Base-by-base conservation (phyloP, 1,140 invertebrate genomes). In the Calosoma granatense region DNA sequence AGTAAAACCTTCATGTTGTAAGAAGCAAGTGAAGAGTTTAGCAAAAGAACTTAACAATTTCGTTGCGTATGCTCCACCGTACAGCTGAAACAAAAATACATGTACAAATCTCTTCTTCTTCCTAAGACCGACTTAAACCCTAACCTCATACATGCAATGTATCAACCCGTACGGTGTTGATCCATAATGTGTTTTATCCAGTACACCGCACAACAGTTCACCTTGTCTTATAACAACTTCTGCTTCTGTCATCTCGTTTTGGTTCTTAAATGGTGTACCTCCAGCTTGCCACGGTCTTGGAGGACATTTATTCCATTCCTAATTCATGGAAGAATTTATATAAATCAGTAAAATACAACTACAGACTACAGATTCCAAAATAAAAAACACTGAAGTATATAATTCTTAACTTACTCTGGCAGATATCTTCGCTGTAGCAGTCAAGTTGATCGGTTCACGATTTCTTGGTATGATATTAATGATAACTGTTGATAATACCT, bases 141-240 rank as follows among this genome's bases (percentile, higher is more conserved):
- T 52, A 67, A 81, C 81, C 75, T 97, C 94, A 74, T 89, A 95
- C 71, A 94, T 85, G 61, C 88, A 88, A 69, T 98, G 95, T 15
- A 97, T 82, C 11, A 99, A 78, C 64, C 96, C 91, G 73, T 90
- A 97, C 2, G 89, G 84, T 0, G 95, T 95, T 0, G 95, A 86
- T 17, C 97, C 97, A 73, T 93, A 95, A 68, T 98, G 95, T 22
- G 85, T 88, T 74, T 99, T 99, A 73, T 99, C 97, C 30, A 99
- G 75, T n/a, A 99, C 85, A 2, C 97, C 97, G 64, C 78, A 84
- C 1, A 98, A 67, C 6, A 99, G 73, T 73, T 98, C 87, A 4
- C 96, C 96, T 54, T 87, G 77, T 53, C 87, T 74, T 61, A 99
- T 90, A 12, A 98, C 78, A 22, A 99, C 92, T 75, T 96, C 83